Evolutionary conservation across 2,797 vertebrate genomes (phyloP), one percentile per base, ranked within the genome.

Genomic region (Sandelia bainsii): DNA sequence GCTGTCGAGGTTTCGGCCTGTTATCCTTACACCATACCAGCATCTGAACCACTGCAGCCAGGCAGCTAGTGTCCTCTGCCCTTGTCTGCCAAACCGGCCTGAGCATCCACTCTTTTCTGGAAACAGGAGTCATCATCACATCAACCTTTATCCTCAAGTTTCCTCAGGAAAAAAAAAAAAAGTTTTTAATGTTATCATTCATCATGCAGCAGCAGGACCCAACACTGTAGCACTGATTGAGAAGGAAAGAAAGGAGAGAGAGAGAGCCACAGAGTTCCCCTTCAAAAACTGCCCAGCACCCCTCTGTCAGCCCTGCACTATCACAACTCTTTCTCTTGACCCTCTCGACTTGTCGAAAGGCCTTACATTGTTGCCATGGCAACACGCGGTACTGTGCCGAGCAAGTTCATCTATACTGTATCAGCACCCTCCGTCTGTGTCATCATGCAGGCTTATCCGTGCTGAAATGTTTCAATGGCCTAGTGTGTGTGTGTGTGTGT

Each of bases 371-470:
- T 90, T 92, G 69, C 79, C 78, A 85, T 87, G 77, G 86, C 71
- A 89, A 91, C 88, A 52, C 49, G 6, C 73, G 68, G 69, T 76
- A 72, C 76, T 69, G 79, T 68, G 70, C 68, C 3, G 37, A 70
- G 81, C 60, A 40, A 78, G 80, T 83, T 92, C 87, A 91, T 90
- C 86, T 85, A 85, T 86, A 87, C 86, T 86, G 81, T 88, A 90
- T 90, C 89, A 86, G 84, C 62, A 76, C 1, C 40, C 80, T 78
- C 57, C 23, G 79, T 71, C 77, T 76, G 71, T 88, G 84, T 91
- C 90, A 88, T 85, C 88, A 79, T 70, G 74, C 74, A 61, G 77
- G 81, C 72, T 86, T 77, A 85, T 84, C 85, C 12, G 54, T 60
- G 82, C 74, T 90, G 86, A 90, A 87, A 88, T 82, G 70, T 78